Percentiles rank a stretch among this genome's conserved stretches.
These are phyloP conservation scores for Epizoanthus ramosus DNA, from an alignment of 92 coral and sea anemone species.

Conservation along the genomic window DNA sequence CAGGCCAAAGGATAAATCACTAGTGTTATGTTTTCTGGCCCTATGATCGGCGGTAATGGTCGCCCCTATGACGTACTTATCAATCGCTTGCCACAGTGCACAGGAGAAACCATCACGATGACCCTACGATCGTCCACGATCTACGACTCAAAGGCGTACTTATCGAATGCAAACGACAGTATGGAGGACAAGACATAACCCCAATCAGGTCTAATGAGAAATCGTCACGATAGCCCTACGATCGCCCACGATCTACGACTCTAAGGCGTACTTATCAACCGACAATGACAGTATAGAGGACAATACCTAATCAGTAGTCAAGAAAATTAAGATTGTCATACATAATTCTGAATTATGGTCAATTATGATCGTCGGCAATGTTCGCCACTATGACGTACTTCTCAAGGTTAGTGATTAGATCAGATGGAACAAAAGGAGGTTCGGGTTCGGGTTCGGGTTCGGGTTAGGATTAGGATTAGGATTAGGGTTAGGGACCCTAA, in stretches of 20 bases:
- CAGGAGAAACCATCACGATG: too few species aligned
- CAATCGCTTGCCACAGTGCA: background rate
- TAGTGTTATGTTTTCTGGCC: too few species aligned
- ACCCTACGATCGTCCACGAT: constrained; percentile 22
- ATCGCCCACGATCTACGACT: constrained; percentile 55
- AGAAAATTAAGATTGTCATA: too few species aligned
- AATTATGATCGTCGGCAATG: constrained; percentile 26
- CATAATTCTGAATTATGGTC: too few species aligned
- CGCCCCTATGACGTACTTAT: constrained; percentile 74
- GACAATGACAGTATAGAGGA: too few species aligned
- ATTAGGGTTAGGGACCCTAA: background rate
- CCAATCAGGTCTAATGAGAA: too few species aligned
- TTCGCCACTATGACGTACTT: constrained; percentile 68
- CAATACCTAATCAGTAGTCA: too few species aligned
- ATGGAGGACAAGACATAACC: too few species aligned
- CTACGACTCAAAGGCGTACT: constrained; percentile 68
- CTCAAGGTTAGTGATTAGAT: background rate
- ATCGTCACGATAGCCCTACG: too few species aligned
- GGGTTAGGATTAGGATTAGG: background rate
- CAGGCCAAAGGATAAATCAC: too few species aligned
- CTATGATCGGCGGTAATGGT: constrained; percentile 26
- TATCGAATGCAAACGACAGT: background rate
- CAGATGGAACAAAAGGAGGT: too few species aligned
- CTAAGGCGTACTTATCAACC: constrained; percentile 60
- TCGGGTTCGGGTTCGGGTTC: too few species aligned